These are phyloP conservation scores for Xenopus petersii DNA, from an alignment of 2,797 vertebrate genomes.

Conservation along the genomic window DNA sequence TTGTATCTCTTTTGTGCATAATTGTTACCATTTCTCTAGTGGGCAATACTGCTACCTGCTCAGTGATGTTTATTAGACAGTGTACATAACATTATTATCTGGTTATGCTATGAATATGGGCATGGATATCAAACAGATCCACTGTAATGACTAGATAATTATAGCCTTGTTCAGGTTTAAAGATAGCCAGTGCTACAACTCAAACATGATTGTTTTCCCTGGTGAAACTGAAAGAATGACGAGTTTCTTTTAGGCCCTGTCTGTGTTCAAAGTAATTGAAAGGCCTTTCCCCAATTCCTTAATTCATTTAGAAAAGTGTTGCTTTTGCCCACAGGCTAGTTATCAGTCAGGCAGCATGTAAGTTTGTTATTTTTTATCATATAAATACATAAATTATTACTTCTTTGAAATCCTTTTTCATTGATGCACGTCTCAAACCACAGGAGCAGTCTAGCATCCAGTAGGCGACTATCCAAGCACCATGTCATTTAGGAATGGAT, in stretches of 20 bases:
- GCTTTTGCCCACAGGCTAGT: constrained; percentile 45
- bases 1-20: neutral
- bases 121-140: neutral
- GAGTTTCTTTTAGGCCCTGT: neutral
- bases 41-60: neutral
- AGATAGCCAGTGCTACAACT: neutral
- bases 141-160: neutral
- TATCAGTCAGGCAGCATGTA: constrained; percentile 36
- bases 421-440: constrained; percentile 11
- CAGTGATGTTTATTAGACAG: neutral
- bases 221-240: neutral
- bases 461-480: neutral
- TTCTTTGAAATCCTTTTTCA: constrained; percentile 41
- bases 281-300: constrained; percentile 2
- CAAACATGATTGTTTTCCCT: neutral
- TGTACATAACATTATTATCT: neutral
- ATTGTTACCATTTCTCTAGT: neutral
- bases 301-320: constrained; percentile 32
- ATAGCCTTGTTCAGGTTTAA: neutral
- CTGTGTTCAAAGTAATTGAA: constrained; percentile 27
- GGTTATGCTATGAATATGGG: neutral
- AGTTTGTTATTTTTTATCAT: constrained; percentile 33
- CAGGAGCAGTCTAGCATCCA: neutral
- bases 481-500: neutral
- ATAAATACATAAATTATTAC: constrained; percentile 30